Conservation (phyloP, 1,140 invertebrate genomes). For the Trypoxylus dichotomus region DNA sequence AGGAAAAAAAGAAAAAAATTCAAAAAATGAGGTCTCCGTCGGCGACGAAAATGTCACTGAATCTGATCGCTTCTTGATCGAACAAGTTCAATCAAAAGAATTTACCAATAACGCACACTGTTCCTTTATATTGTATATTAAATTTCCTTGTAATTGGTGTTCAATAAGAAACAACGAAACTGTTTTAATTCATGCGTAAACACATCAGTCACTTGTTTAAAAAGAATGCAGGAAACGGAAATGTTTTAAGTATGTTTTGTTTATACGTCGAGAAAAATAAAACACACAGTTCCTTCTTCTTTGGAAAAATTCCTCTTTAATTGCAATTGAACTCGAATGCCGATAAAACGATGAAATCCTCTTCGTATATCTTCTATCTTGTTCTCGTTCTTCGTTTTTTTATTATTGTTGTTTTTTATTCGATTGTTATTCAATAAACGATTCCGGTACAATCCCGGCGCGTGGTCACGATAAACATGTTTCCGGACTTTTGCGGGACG, state of each 20-base stretch:
- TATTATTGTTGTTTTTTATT: constrained; percentile 9
- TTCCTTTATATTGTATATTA: not conserved
- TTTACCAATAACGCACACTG: not conserved
- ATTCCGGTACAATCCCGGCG: constrained; percentile 38
- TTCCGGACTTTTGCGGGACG: constrained; percentile 39
- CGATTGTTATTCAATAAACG: constrained; percentile 21
- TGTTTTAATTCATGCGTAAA: not conserved
- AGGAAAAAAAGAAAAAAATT: constrained; percentile 15
- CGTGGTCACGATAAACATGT: constrained; percentile 43
- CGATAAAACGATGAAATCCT: not conserved
- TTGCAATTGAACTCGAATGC: not conserved
- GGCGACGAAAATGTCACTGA: no score
- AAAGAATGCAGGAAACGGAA: constrained; percentile 21
- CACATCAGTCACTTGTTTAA: constrained; percentile 22
- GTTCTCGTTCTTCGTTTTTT: not conserved
- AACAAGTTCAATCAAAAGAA: not conserved
- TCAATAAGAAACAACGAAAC: not conserved
- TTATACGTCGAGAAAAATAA: not conserved
- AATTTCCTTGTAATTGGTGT: not conserved
- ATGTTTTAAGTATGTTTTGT: constrained; percentile 4
- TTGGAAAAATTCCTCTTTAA: not conserved
- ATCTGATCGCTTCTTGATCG: not conserved
- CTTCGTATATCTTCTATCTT: not conserved
- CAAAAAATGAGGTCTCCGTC: not conserved
- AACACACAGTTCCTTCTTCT: constrained; percentile 1